Percentiles rank a stretch among this genome's conserved stretches.
Evolutionary conservation across 2,113 vertebrate species (phyloP).

Genomic region (Sylvilagus bachmani): DNA sequence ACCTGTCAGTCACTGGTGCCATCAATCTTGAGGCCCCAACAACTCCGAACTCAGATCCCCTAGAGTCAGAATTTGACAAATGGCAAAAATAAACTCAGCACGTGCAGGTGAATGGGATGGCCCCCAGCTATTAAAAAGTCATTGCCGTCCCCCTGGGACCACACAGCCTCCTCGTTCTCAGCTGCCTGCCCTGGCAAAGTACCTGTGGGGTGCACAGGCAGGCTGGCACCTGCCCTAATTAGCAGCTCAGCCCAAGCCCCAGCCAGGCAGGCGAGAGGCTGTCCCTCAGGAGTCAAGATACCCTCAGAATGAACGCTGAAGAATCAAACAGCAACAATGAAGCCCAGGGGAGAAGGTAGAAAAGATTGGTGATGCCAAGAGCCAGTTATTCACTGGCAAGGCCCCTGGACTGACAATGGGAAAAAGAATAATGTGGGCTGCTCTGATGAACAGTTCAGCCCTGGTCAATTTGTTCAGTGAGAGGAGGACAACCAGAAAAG

Average conservation of each 20-base stretch:
- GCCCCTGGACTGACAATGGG: conserved; percentile 1
- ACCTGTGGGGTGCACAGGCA: rapidly evolving
- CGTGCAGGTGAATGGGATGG: conserved; percentile 51
- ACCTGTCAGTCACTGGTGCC: conserved; percentile 60
- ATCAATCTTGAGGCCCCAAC: conserved; percentile 62
- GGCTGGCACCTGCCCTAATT: conserved; percentile 40
- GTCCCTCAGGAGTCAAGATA: not conserved
- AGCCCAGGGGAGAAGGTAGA: not conserved
- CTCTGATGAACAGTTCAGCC: not conserved
- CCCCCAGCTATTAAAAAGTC: conserved; percentile 79
- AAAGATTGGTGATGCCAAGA: not conserved
- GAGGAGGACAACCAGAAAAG: conserved; percentile 56
- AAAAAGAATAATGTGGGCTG: not conserved
- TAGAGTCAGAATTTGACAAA: conserved; percentile 79
- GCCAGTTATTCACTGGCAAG: conserved; percentile 38
- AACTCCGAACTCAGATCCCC: conserved; percentile 48
- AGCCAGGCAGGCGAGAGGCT: not conserved
- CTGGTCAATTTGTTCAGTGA: conserved; percentile 17
- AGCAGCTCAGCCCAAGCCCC: not conserved
- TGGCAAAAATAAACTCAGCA: conserved; percentile 79
- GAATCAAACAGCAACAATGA: conserved; percentile 35
- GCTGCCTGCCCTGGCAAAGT: conserved; percentile 52
- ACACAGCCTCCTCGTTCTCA: not conserved
- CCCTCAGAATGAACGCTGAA: conserved; percentile 51
- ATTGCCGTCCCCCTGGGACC: conserved; percentile 41